Conservation (phyloP, 2,888 invertebrate genomes). For the Chalcis sispes region DNA sequence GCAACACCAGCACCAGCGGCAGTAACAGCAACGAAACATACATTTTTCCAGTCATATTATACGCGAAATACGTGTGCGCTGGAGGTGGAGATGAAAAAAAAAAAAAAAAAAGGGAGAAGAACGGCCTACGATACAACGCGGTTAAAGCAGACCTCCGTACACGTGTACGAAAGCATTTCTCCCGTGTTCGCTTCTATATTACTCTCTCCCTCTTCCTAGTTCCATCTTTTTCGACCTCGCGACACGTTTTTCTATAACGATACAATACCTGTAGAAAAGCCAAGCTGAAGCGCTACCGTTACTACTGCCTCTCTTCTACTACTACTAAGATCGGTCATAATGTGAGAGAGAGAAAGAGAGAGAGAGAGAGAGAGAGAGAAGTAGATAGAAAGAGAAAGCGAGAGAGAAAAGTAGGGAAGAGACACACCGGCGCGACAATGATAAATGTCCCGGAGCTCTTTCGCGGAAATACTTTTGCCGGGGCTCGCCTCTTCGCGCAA, state of each 20-base stretch:
- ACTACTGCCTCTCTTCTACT: background rate
- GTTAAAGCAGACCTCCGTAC: background rate
- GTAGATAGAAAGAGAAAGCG: too few species aligned
- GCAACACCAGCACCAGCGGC: too few species aligned
- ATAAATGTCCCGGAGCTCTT: constrained; percentile 13
- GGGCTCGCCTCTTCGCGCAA: background rate
- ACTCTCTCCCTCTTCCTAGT: constrained; percentile 1
- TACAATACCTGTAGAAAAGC: constrained; percentile 18
- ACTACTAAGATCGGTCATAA: too few species aligned
- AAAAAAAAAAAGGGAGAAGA: background rate
- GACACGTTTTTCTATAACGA: constrained; percentile 21
- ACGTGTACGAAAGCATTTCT: background rate
- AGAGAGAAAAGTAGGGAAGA: background rate
- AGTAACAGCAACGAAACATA: background rate
- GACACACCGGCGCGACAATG: constrained; percentile 13
- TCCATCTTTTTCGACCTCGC: background rate
- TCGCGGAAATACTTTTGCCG: constrained; percentile 29
- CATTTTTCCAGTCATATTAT: constrained; percentile 20
- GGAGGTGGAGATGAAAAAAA: too few species aligned
- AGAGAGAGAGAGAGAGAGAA: too few species aligned
- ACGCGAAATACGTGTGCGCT: background rate
- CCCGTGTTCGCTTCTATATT: background rate
- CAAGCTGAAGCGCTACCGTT: background rate
- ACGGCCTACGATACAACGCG: background rate
- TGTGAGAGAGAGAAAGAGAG: too few species aligned